Base-by-base conservation (phyloP, 2,113 vertebrate genomes). In the Eubucco bourcierii region DNA sequence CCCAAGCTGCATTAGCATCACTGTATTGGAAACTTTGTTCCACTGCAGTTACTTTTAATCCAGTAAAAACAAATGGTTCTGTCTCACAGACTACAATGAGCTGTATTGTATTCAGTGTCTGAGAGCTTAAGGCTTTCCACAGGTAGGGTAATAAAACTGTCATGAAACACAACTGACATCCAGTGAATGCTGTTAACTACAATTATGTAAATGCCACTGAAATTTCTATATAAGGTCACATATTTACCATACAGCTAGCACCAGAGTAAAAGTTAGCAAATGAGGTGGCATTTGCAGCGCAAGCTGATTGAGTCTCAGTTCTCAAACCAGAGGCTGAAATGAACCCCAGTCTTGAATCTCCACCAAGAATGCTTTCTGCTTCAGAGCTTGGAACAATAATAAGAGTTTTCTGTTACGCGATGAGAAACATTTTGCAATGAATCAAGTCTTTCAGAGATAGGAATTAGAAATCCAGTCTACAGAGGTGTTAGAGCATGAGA, bases 131-230 rank as follows among this genome's bases (percentile, higher is more conserved):
- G 65, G 16, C 81, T 96, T 92, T 84, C 84, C 67, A n/a, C 81
- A 92, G 81, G 79, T 84, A 82, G 56, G 46, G 74, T 71, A 92
- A 88, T 92, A 88, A 94, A 95, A 53, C 64, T 82, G 81, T 80
- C 87, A 71, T n/a, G 28, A 87, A 93, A 64, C 67, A 89, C 21
- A 82, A 14, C 47, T 89, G 78, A 81, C 8, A 0, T 74, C 28
- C 56, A 89, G 52, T 87, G 82, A 89, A 56, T 44, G 74, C 71
- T 66, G 63, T 87, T 80, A 82, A 80, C 63, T 79, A 73, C 47
- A 87, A 65, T 84, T 90, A 4, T 85, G 77, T 90, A 90, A 95
- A 95, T 77, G 65, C 41, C 82, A 58, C 41, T 47, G 37, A 91
- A 68, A 52, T 88, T 85, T 88, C 68, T 85, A 85, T 90, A 39